Conservation (phyloP, 2,888 invertebrate genomes). For the Pasiphila rectangulata region DNA sequence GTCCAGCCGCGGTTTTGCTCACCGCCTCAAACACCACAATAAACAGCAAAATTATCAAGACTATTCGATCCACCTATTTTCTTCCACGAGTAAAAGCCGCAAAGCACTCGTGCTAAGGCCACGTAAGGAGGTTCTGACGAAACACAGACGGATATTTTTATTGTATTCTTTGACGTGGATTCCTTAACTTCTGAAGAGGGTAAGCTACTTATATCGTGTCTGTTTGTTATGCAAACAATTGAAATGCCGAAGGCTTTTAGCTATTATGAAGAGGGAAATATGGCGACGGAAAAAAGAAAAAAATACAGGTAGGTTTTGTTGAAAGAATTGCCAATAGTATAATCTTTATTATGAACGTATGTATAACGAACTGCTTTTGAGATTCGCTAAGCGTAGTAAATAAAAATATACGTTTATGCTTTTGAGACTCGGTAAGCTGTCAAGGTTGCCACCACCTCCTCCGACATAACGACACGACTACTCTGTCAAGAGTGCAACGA, state of each 20-base stretch:
- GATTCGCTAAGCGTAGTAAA: no score
- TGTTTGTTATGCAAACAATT: slow-evolving; percentile 33
- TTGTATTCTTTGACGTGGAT: slow-evolving; percentile 32
- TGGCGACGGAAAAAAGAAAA: not conserved
- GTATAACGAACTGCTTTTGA: no score
- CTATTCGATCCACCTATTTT: no score
- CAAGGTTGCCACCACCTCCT: no score
- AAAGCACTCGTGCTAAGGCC: not conserved
- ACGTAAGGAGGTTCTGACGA: slow-evolving; percentile 20
- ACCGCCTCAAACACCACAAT: no score
- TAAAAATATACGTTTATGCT: not conserved
- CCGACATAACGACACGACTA: no score
- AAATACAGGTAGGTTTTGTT: not conserved
- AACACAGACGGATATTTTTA: slow-evolving; percentile 26
- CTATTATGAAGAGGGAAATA: slow-evolving; percentile 6
- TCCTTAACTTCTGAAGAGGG: slow-evolving; percentile 49
- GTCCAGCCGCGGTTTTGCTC: no score
- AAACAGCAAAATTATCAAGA: no score
- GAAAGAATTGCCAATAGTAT: not conserved
- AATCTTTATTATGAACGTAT: no score
- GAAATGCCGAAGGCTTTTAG: slow-evolving; percentile 19
- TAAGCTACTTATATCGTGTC: slow-evolving; percentile 54
- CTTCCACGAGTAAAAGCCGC: no score
- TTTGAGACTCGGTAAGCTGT: no score
- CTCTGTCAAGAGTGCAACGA: no score